Evolutionary conservation across 2,888 invertebrate genomes (phyloP).

Genomic region (Mesorhabditis spiculigera): DNA sequence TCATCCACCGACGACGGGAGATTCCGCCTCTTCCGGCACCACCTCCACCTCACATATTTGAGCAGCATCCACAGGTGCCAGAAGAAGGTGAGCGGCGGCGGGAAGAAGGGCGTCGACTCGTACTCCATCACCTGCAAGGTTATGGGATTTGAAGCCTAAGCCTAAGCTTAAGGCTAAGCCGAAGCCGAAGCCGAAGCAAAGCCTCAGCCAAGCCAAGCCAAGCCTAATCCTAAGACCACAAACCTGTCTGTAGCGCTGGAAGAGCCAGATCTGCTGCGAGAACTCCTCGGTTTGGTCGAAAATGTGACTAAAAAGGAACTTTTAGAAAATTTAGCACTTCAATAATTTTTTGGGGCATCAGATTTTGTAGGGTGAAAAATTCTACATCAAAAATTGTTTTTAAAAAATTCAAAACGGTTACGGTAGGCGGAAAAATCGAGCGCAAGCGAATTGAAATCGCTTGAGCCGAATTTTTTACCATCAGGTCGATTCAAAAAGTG

Average conservation of each 20-base stretch:
- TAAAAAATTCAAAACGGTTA: neutral
- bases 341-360: no score
- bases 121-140: slow-evolving; percentile 86
- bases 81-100: slow-evolving; percentile 67
- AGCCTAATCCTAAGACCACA: no score
- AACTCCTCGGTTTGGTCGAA: slow-evolving; percentile 80
- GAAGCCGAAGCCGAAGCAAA: no score
- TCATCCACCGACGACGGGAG: slow-evolving; percentile 9
- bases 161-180: no score
- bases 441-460: neutral
- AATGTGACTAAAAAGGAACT: slow-evolving; percentile 40
- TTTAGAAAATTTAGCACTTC: neutral
- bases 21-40: slow-evolving; percentile 64
- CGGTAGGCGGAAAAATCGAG: neutral
- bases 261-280: slow-evolving; percentile 98
- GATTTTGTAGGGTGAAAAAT: neutral
- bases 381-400: neutral
- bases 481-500: no score
- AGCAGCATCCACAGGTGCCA: slow-evolving; percentile 44
- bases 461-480: neutral
- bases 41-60: slow-evolving; percentile 30
- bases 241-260: no score
- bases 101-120: slow-evolving; percentile 92
- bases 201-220: no score
- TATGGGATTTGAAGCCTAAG: neutral